Conservation (phyloP, 2,888 invertebrate genomes). For the Zaprionus obscuricornis region DNA sequence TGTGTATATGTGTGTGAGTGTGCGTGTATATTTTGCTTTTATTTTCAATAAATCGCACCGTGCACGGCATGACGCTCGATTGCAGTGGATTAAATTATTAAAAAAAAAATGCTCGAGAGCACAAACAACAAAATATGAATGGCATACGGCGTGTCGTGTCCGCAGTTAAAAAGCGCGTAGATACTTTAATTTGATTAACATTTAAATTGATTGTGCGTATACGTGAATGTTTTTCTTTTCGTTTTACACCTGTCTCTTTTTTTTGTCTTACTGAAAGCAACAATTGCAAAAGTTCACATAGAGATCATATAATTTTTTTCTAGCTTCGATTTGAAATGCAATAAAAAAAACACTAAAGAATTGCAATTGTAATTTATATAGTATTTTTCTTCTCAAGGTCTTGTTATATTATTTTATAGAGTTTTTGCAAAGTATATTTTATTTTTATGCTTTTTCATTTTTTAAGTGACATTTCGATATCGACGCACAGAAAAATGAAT, state of each 20-base stretch:
- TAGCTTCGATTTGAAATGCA: no score
- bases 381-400: no score
- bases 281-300: no score
- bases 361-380: no score
- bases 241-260: background rate
- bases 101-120: conserved; percentile 46
- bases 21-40: conserved; percentile 51
- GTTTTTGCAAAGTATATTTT: no score
- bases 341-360: no score
- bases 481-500: no score
- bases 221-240: background rate
- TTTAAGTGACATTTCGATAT: no score
- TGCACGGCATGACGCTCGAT: conserved; percentile 64
- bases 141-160: conserved; percentile 6
- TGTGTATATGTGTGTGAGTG: conserved; percentile 5
- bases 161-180: conserved; percentile 53
- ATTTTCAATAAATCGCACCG: conserved; percentile 70
- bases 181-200: conserved; percentile 71
- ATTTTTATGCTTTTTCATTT: no score
- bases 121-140: conserved; percentile 38
- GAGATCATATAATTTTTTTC: no score
- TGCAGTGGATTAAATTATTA: conserved; percentile 79
- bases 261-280: background rate
- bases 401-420: no score
- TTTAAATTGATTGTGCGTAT: conserved; percentile 58